These are phyloP conservation scores for Rhinopomastus cyanomelas DNA, from an alignment of 2,113 vertebrate species.

Conservation along the genomic window DNA sequence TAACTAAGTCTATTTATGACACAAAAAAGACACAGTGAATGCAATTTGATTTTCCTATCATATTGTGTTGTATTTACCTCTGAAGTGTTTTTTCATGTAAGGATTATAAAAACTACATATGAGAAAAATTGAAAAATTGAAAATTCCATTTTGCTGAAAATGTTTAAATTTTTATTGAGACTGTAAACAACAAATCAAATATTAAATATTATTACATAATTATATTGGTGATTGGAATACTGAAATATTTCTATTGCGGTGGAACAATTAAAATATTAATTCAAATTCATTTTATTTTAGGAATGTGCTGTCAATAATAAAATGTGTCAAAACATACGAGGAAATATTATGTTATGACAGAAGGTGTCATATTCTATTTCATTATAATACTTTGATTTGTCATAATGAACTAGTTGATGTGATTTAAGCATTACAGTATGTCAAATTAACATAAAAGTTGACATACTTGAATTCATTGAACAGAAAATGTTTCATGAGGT, in stretches of 20 bases:
- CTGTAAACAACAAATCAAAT: background rate
- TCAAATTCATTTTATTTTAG: background rate
- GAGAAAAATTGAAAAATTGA: background rate
- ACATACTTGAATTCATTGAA: background rate
- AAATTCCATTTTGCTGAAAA: background rate
- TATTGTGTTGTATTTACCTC: background rate
- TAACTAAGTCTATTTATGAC: background rate
- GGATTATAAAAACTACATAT: background rate
- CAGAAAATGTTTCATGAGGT: background rate
- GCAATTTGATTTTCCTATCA: background rate
- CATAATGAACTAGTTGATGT: background rate
- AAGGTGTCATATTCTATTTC: background rate
- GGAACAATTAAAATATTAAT: background rate
- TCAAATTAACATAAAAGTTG: background rate
- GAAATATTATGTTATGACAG: background rate
- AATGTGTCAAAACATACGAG: background rate
- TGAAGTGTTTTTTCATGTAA: background rate
- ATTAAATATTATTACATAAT: background rate
- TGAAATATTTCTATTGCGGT: background rate
- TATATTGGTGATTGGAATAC: background rate
- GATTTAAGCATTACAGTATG: background rate
- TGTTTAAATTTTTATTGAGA: background rate
- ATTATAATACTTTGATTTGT: background rate
- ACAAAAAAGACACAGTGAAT: background rate
- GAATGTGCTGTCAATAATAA: background rate